Evolutionary conservation across 2,888 invertebrate genomes (phyloP).

Genomic region (Pterostichus madidus): DNA sequence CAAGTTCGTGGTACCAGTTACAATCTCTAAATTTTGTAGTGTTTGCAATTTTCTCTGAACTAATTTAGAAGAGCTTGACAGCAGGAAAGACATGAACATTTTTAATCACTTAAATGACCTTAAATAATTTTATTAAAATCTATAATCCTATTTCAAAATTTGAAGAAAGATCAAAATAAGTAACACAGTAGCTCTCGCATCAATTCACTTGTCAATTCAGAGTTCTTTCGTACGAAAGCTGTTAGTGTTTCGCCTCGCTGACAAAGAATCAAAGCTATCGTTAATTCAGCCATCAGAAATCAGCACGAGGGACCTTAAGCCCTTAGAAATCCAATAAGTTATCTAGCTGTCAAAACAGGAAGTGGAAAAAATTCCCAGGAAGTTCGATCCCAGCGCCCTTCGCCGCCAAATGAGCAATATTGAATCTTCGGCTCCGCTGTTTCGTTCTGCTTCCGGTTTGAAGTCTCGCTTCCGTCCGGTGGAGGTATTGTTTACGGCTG

Average conservation of each 20-base stretch:
- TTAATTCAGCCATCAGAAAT: slow-evolving; percentile 55
- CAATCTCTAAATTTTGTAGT: too few species aligned
- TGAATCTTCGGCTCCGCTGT: slow-evolving; percentile 47
- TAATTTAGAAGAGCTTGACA: too few species aligned
- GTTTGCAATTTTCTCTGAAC: too few species aligned
- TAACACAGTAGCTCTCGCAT: too few species aligned
- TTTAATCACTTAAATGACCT: too few species aligned
- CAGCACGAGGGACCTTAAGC: background rate
- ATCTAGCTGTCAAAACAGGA: slow-evolving; percentile 64
- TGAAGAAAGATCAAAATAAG: too few species aligned
- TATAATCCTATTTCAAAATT: too few species aligned
- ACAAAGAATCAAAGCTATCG: background rate
- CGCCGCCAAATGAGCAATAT: slow-evolving; percentile 55
- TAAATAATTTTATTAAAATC: too few species aligned
- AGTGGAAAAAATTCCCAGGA: slow-evolving; percentile 33
- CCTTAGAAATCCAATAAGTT: slow-evolving; percentile 59
- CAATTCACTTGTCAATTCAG: too few species aligned
- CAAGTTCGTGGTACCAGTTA: too few species aligned
- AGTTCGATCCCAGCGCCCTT: background rate
- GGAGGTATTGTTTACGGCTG: slow-evolving; percentile 53
- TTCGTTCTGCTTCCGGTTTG: slow-evolving; percentile 48
- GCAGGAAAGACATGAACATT: too few species aligned
- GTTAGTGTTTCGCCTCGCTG: background rate
- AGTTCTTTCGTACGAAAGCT: too few species aligned
- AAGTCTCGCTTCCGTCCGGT: slow-evolving; percentile 15